Evolutionary conservation across 2,888 invertebrate genomes (phyloP).

Genomic region (Salpingus planirostris): DNA sequence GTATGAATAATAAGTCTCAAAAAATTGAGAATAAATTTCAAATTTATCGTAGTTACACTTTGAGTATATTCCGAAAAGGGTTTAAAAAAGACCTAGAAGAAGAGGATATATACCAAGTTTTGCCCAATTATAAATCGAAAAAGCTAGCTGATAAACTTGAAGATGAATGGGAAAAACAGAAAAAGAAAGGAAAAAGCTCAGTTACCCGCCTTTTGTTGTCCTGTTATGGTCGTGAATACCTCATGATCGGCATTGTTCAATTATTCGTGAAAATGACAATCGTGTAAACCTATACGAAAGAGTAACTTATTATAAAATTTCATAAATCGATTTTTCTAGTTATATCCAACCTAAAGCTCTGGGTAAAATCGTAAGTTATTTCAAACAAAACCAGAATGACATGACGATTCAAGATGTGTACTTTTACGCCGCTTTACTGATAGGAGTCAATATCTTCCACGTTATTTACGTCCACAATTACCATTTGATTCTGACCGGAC

Average conservation of each 20-base stretch:
- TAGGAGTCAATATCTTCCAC: slow-evolving; percentile 60
- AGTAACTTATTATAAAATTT: neutral
- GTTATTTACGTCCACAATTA: slow-evolving; percentile 64
- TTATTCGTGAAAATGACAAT: slow-evolving; percentile 10
- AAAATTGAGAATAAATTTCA: neutral
- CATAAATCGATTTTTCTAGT: slow-evolving; percentile 9
- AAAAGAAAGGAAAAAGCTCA: slow-evolving; percentile 7
- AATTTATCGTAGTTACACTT: slow-evolving; percentile 53
- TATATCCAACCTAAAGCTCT: slow-evolving; percentile 15
- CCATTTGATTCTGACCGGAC: slow-evolving; percentile 72
- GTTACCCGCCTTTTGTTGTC: slow-evolving; percentile 6
- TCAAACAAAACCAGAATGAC: slow-evolving; percentile 17
- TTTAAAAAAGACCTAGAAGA: slow-evolving; percentile 53
- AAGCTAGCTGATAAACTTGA: slow-evolving; percentile 27
- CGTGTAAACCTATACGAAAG: slow-evolving; percentile 5
- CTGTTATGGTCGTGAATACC: slow-evolving; percentile 12
- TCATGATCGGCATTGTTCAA: slow-evolving; percentile 7
- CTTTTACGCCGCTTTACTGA: slow-evolving; percentile 61
- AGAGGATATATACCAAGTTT: slow-evolving; percentile 48
- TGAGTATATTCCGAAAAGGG: slow-evolving; percentile 56
- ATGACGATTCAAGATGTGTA: slow-evolving; percentile 47
- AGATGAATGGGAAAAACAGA: slow-evolving; percentile 22
- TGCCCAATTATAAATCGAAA: slow-evolving; percentile 34
- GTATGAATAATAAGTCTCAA: slow-evolving; percentile 24
- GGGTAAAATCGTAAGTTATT: slow-evolving; percentile 20